phyloP scores from a whole-genome alignment of 2,113 vertebrate genomes.

The zebrafish (Danio rerio) region DNA sequence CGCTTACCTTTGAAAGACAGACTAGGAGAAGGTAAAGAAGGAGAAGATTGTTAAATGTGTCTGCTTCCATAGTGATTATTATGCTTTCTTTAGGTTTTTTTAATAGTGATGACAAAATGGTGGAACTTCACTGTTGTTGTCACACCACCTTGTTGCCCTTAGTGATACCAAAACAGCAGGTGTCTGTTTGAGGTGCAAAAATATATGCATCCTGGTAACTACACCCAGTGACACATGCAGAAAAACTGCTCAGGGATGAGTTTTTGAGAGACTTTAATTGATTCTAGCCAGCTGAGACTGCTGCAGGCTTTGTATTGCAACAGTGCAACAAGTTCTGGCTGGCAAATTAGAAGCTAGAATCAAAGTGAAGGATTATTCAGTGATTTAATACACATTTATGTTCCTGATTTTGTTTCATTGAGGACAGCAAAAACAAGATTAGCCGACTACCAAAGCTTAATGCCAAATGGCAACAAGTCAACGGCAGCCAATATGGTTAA shows the following conservation, averaged over 20 bases:
- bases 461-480: slow-evolving; percentile 26
- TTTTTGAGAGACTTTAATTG: background rate
- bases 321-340: slow-evolving; percentile 26
- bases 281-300: slow-evolving; percentile 4
- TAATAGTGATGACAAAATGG: slow-evolving; percentile 51
- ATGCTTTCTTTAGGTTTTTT: slow-evolving; percentile 40
- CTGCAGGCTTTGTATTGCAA: slow-evolving; percentile 2
- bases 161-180: slow-evolving; percentile 46
- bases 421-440: background rate
- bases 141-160: slow-evolving; percentile 50
- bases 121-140: slow-evolving; percentile 41
- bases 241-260: slow-evolving; percentile 17
- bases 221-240: slow-evolving; percentile 23
- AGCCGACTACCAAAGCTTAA: background rate
- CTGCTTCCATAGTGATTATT: slow-evolving; percentile 32
- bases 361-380: background rate
- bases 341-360: background rate
- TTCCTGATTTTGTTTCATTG: background rate
- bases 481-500: background rate
- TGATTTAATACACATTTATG: background rate
- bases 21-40: background rate
- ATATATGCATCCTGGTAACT: slow-evolving; percentile 31
- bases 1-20: slow-evolving; percentile 42
- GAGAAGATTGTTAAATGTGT: slow-evolving; percentile 49
- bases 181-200: slow-evolving; percentile 24